phyloP scores from a whole-genome alignment of 2,113 vertebrate species.

The Urocynchramus pylzowi region DNA sequence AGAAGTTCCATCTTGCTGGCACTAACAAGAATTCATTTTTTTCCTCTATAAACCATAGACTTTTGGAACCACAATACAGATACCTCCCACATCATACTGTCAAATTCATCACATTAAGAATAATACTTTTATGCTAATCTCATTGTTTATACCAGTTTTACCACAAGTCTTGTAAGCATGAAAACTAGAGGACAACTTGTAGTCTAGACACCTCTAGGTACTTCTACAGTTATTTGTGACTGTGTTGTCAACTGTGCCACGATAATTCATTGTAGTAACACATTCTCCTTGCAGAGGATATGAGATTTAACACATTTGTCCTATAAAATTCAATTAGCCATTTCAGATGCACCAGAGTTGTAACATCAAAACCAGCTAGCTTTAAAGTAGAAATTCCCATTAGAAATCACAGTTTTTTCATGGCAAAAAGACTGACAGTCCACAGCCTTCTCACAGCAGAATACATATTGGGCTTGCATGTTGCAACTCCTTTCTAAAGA shows the following conservation, averaged over 20 bases:
- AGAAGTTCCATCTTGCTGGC: background rate
- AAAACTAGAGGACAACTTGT: background rate
- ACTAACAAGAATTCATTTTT: background rate
- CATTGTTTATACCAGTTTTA: background rate
- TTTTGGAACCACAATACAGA: background rate
- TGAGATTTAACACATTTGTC: background rate
- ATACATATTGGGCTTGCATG: background rate
- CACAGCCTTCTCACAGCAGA: background rate
- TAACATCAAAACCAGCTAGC: background rate
- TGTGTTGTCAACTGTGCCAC: background rate
- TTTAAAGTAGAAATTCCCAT: background rate
- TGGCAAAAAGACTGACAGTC: background rate
- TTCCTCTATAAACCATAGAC: background rate
- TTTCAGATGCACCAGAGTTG: background rate
- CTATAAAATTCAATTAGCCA: background rate
- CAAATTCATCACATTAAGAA: background rate
- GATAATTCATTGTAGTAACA: background rate
- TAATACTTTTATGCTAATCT: background rate
- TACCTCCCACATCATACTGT: background rate
- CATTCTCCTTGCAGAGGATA: background rate
- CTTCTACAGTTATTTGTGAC: background rate
- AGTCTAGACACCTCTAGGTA: background rate
- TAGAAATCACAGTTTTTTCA: background rate
- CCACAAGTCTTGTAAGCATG: background rate
- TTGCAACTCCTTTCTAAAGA: background rate